Evolutionary conservation across 2,113 vertebrate species (phyloP), one percentile per base, ranked within the genome.

Genomic region (Pteruthius melanotis): DNA sequence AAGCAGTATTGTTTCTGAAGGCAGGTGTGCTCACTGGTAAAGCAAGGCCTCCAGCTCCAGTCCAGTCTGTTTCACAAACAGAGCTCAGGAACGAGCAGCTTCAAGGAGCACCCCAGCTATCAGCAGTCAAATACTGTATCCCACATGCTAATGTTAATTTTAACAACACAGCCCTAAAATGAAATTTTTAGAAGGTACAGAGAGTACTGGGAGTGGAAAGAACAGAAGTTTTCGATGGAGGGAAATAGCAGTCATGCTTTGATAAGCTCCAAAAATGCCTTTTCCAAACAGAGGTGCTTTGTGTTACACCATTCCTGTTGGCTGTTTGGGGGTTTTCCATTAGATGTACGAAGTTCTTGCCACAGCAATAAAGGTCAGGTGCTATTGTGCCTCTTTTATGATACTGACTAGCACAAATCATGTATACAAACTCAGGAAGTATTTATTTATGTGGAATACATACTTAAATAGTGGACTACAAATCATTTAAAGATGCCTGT

Each of bases 401-500:
- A 89, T 95, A 92, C 64, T 90, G 89, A 79, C 71, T 94, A 83
- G 74, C 64, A 88, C 64, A 86, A 95, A 69, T 87, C 18, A 1
- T 77, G 78, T 95, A 69, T 59, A 83, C 74, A 94, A 94, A 95
- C 81, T 49, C 77, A 91, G 90, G 93, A 97, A 95, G 76, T 91
- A 90, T 96, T 96, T 96, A 81, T 96, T 88, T 95, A 57, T 95
- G 85, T 88, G 79, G 61, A 89, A 92, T 93, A 91, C 74, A 50
- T 92, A 81, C 85, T 95, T 89, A 94, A 94, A 94, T 57, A 75
- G 57, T 68, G 61, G 77, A 69, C 82, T 90, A 89, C 87, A 92
- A 95, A 96, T 95, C 61, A 75, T 91, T 91, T 94, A 95, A 95
- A 95, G 84, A 95, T 97, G 91, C 83, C 87, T 94, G 75, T 83